Percentiles rank a stretch among this genome's conserved stretches.
Evolutionary conservation across 2,113 vertebrate species (phyloP).

Genomic region (Peromyscus californicus): DNA sequence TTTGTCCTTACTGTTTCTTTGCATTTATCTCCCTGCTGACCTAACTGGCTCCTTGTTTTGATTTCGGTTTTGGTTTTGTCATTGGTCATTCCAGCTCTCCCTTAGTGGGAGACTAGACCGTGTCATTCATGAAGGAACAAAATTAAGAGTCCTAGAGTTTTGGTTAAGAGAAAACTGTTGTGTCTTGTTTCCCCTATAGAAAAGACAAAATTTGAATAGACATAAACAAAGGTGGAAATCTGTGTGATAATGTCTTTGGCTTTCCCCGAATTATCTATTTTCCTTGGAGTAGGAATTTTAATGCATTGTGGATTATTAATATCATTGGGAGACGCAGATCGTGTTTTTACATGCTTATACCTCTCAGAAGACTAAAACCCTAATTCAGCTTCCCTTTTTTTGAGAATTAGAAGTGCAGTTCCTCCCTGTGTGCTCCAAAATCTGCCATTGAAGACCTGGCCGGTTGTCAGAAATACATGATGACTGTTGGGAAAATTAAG

Average conservation of each 20-base stretch:
- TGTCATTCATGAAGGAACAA: conserved; percentile 65
- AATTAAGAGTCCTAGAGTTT: conserved; percentile 5
- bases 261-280: background rate
- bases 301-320: background rate
- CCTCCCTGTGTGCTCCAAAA: conserved; percentile 73
- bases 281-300: background rate
- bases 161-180: conserved; percentile 8
- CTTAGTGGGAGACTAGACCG: conserved; percentile 45
- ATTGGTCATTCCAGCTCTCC: conserved; percentile 53
- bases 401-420: conserved; percentile 52
- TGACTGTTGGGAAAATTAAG: conserved; percentile 79
- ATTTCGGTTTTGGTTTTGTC: conserved; percentile 53
- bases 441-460: conserved; percentile 71
- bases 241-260: background rate
- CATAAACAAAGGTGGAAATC: background rate
- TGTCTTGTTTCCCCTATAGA: conserved; percentile 43
- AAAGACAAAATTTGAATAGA: background rate
- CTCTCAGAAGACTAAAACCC: background rate
- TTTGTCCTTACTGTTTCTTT: conserved; percentile 23
- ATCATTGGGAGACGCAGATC: background rate
- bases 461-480: conserved; percentile 73
- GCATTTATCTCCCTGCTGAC: background rate
- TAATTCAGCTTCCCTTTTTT: background rate
- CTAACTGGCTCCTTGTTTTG: background rate
- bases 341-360: background rate